Percentiles rank a stretch among this genome's conserved stretches.
Evolutionary conservation across 2,797 vertebrate genomes (phyloP).

Genomic region (Pelochelys cantorii): DNA sequence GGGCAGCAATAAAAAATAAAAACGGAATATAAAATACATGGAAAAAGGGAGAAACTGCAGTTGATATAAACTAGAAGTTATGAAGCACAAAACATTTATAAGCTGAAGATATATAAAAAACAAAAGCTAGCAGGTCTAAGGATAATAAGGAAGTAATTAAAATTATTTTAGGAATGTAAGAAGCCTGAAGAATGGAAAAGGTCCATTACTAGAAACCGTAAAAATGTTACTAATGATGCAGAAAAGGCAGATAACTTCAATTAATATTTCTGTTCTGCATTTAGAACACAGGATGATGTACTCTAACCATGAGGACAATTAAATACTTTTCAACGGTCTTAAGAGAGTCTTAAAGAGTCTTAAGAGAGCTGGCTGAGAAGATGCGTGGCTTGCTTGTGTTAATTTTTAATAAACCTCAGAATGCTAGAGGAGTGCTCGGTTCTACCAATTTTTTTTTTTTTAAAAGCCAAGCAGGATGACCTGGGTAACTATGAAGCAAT

Average conservation of each 20-base stretch:
- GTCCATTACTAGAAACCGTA: neutral
- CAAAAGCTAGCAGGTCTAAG: neutral
- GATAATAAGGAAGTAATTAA: neutral
- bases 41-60: neutral
- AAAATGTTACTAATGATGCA: neutral
- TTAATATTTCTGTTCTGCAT: neutral
- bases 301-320: neutral
- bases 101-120: neutral
- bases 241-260: neutral
- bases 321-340: neutral
- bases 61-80: neutral
- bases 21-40: neutral
- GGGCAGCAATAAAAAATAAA: neutral
- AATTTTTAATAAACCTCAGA: neutral
- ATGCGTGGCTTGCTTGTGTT: neutral
- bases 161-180: neutral
- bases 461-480: neutral
- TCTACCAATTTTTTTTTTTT: neutral
- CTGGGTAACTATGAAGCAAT: neutral
- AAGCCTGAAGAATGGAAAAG: neutral
- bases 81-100: neutral
- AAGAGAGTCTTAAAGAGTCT: neutral
- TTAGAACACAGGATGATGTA: neutral
- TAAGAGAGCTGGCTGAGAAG: neutral
- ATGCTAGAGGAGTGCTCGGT: neutral